Conservation (phyloP, 2,888 invertebrate species). For the Athrips mouffetella region DNA sequence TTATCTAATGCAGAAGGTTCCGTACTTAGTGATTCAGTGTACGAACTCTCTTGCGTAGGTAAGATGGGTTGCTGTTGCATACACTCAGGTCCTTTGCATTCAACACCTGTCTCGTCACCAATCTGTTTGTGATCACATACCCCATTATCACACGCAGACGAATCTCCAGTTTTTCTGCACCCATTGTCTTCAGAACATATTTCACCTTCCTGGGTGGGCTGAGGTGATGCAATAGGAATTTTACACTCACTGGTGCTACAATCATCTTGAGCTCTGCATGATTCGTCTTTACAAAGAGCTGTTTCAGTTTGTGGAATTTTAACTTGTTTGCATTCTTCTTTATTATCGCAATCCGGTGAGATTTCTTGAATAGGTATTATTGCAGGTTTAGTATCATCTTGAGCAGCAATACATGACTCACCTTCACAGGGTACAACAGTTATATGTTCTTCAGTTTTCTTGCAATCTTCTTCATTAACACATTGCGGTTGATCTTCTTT, state of each 20-base stretch:
- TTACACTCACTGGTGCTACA: constrained; percentile 3
- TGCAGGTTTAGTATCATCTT: constrained; percentile 10
- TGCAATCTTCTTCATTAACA: constrained; percentile 8
- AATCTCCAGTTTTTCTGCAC: constrained; percentile 29
- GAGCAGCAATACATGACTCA: constrained; percentile 6
- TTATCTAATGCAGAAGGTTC: background rate
- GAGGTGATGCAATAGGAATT: background rate
- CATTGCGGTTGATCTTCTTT: constrained; percentile 19
- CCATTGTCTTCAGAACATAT: constrained; percentile 33
- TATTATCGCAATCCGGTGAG: constrained; percentile 12
- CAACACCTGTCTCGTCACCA: constrained; percentile 30
- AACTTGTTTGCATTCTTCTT: constrained; percentile 18
- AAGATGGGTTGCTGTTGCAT: constrained; percentile 19
- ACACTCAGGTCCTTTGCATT: constrained; percentile 43
- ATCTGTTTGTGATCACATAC: constrained; percentile 48
- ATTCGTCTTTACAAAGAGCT: constrained; percentile 22
- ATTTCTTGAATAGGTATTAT: background rate
- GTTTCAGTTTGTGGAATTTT: constrained; percentile 11
- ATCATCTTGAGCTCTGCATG: constrained; percentile 14
- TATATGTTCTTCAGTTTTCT: background rate
- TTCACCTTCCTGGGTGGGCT: constrained; percentile 15
- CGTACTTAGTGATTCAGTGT: background rate
- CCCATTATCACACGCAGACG: constrained; percentile 43
- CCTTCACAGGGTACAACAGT: constrained; percentile 27
- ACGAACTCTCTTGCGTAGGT: constrained; percentile 6